A percentile compares a stretch with the other conserved stretches of the same genome.
Conservation (phyloP, 2,888 invertebrate species). For the Agrypnus murinus region DNA sequence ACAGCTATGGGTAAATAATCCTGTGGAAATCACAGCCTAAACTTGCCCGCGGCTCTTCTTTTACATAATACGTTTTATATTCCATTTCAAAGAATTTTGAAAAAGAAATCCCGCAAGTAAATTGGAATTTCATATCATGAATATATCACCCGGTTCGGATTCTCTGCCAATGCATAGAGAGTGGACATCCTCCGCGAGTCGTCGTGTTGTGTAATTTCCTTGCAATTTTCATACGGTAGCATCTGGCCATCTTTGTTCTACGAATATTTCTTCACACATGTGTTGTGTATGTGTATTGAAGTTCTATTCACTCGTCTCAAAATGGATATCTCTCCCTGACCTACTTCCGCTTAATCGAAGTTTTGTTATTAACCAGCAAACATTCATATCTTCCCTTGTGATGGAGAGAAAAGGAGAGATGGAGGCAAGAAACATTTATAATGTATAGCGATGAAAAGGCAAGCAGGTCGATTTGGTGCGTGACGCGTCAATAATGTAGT, state of each 20-base stretch:
- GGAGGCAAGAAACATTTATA: too few species aligned
- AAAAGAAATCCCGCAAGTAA: constrained; percentile 56
- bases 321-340: background rate
- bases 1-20: constrained; percentile 39
- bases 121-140: constrained; percentile 61
- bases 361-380: constrained; percentile 15
- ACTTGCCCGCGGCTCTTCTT: constrained; percentile 42
- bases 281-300: background rate
- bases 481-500: too few species aligned
- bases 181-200: constrained; percentile 56
- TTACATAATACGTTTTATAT: constrained; percentile 51
- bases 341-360: constrained; percentile 16
- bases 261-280: too few species aligned
- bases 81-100: constrained; percentile 45
- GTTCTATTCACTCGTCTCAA: too few species aligned
- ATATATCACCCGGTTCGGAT: constrained; percentile 55
- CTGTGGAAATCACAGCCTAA: constrained; percentile 45
- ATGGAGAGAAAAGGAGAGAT: too few species aligned
- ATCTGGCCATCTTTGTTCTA: background rate
- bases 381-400: background rate
- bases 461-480: too few species aligned
- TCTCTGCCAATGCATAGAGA: constrained; percentile 59
- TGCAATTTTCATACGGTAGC: background rate
- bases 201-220: constrained; percentile 43
- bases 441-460: too few species aligned